These are phyloP conservation scores for Boloria euphrosyne DNA, from an alignment of 2,888 invertebrate genomes.

Conservation along the genomic window DNA sequence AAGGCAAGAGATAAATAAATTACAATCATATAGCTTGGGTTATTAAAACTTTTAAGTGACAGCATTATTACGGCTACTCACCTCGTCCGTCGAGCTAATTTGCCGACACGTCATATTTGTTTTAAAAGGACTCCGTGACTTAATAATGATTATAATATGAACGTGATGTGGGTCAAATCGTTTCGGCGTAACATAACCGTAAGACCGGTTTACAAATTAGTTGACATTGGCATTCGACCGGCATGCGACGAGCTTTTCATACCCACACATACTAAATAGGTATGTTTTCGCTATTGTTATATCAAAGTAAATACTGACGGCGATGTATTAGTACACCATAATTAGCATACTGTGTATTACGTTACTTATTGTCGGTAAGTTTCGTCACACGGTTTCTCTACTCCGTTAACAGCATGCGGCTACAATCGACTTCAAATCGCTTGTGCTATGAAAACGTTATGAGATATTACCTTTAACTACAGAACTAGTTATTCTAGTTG, in stretches of 20 bases:
- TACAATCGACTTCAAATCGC: constrained; percentile 10
- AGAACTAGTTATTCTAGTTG: constrained; percentile 3
- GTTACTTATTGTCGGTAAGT: constrained; percentile 20
- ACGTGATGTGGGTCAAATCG: constrained; percentile 58
- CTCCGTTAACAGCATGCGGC: constrained; percentile 7
- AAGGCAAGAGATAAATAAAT: background rate
- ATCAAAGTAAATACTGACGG: constrained; percentile 28
- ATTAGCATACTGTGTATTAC: constrained; percentile 31
- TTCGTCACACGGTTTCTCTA: constrained; percentile 17
- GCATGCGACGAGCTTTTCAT: constrained; percentile 32
- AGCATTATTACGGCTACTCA: background rate
- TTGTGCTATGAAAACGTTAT: constrained; percentile 4
- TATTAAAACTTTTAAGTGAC: constrained; percentile 3
- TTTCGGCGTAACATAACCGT: constrained; percentile 67
- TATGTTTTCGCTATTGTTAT: constrained; percentile 36
- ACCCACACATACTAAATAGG: constrained; percentile 33
- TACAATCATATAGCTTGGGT: background rate
- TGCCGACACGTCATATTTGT: constrained; percentile 22
- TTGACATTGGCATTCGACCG: constrained; percentile 71
- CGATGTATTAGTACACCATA: constrained; percentile 27
- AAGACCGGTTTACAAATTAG: constrained; percentile 73
- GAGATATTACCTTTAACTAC: background rate
- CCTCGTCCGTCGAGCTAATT: constrained; percentile 10
- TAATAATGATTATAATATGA: constrained; percentile 31
- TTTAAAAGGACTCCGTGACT: constrained; percentile 24